These are phyloP conservation scores for Ctenochaetus hawaiiensis DNA, from an alignment of 2,797 vertebrate species.

Conservation along the genomic window DNA sequence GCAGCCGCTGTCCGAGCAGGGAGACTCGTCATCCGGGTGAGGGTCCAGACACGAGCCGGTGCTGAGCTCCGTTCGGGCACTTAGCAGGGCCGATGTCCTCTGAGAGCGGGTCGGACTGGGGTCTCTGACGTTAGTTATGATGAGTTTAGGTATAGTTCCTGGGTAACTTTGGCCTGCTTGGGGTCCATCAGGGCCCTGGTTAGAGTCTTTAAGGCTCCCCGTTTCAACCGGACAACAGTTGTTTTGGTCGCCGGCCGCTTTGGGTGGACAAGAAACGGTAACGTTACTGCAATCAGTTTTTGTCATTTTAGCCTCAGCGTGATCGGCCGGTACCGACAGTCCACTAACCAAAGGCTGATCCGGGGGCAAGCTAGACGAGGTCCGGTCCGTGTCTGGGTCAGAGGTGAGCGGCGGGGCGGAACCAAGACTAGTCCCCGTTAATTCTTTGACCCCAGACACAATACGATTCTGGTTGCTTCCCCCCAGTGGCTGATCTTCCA, in stretches of 20 bases:
- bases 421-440: constrained; percentile 22
- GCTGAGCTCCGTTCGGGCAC: constrained; percentile 47
- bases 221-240: constrained; percentile 10
- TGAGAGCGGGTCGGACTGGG: constrained; percentile 73
- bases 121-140: constrained; percentile 87
- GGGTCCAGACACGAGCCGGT: constrained; percentile 69
- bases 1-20: constrained; percentile 89
- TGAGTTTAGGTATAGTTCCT: constrained; percentile 90
- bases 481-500: constrained; percentile 80
- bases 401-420: constrained; percentile 25
- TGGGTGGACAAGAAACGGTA: constrained; percentile 14
- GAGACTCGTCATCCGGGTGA: constrained; percentile 83
- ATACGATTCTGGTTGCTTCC: constrained; percentile 40
- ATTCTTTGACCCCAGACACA: constrained; percentile 21
- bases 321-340: not conserved
- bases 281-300: constrained; percentile 51
- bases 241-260: constrained; percentile 13
- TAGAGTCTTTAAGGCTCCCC: constrained; percentile 23
- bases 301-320: constrained; percentile 60
- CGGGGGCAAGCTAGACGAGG: constrained; percentile 33
- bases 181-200: constrained; percentile 16
- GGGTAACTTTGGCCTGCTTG: constrained; percentile 60
- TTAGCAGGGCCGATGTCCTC: constrained; percentile 38
- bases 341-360: constrained; percentile 26
- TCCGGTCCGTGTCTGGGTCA: constrained; percentile 55